phyloP scores from a whole-genome alignment of 2,797 vertebrate genomes.

The Gadopsis bispinosus region DNA sequence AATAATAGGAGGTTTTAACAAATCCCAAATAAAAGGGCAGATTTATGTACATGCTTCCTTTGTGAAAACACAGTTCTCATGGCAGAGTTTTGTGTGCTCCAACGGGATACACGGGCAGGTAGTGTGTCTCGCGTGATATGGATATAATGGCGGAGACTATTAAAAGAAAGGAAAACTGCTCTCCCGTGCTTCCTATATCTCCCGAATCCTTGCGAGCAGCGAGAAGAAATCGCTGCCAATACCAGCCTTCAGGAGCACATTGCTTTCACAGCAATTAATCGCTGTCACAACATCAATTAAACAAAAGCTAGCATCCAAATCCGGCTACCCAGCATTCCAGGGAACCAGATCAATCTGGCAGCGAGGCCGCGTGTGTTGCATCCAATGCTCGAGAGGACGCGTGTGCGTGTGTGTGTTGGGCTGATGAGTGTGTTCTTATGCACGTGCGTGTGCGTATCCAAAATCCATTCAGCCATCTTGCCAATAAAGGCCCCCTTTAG shows the following conservation, averaged over 20 bases:
- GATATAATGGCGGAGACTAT: constrained; percentile 14
- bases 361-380: constrained; percentile 20
- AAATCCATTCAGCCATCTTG: constrained; percentile 47
- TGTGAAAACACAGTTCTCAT: constrained; percentile 10
- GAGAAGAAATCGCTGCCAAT: constrained; percentile 54
- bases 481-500: constrained; percentile 44
- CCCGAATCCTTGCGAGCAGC: constrained; percentile 47
- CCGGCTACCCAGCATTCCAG: constrained; percentile 67
- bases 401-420: not conserved
- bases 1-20: constrained; percentile 22
- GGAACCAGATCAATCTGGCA: constrained; percentile 68
- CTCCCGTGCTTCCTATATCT: constrained; percentile 31
- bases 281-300: constrained; percentile 84
- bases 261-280: constrained; percentile 80
- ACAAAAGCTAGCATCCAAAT: constrained; percentile 69
- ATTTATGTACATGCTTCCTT: not conserved
- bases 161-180: not conserved
- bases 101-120: constrained; percentile 14
- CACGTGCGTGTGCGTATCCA: not conserved
- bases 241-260: constrained; percentile 70
- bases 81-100: not conserved
- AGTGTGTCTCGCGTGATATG: constrained; percentile 38
- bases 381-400: constrained; percentile 35
- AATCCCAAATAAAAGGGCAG: not conserved
- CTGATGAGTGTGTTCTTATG: not conserved